Base-by-base conservation (phyloP, 2,797 vertebrate species). In the Tangara arthus region DNA sequence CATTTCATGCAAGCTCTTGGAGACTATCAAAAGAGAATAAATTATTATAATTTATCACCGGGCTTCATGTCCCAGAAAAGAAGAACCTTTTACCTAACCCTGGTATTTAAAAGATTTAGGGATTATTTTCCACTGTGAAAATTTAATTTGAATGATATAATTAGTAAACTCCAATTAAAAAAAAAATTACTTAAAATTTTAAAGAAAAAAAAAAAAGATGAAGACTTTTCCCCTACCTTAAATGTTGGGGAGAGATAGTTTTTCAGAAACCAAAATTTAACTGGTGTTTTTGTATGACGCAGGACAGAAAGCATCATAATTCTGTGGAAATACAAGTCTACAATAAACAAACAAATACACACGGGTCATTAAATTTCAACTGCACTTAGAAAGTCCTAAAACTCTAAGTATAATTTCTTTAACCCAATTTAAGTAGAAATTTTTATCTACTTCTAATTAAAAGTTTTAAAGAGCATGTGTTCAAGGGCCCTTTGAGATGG, bases 181-280 rank as follows among this genome's bases (percentile, higher is more conserved):
- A n/a, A n/a, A 63, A 60, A 15, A 37, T 1, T 3, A 34, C 6
- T 84, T 32, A 28, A 53, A 26, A 20, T 27, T 72, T 47, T 17
- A 1, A 65, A 72, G 19, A 53, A 32, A 87, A 78, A 78, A 37
- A 78, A 21, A 71, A 14, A 18, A 89, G 50, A 86, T 34, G 30
- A 76, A 52, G 34, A 63, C 0, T 12, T 27, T 66, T 44, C 34
- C 92, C 96, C 95, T 98, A 99, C 99, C 98, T 99, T 99, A 98
- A 99, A 99, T 70, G 98, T 99, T 22, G 99, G 99, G 5, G 99
- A 99, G 70, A 99, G 99, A 92, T 99, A 99, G 96, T 99, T 99
- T 98, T 99, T 99, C 95, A 99, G 98, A 97, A 99, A 99, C 99
- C 99, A 99, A 97, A 99, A 99, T 97, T 99, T 99, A 96, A 99